Evolutionary conservation across 2,113 vertebrate species (phyloP), one percentile per base, ranked within the genome.

Genomic region (Gavia stellata): DNA sequence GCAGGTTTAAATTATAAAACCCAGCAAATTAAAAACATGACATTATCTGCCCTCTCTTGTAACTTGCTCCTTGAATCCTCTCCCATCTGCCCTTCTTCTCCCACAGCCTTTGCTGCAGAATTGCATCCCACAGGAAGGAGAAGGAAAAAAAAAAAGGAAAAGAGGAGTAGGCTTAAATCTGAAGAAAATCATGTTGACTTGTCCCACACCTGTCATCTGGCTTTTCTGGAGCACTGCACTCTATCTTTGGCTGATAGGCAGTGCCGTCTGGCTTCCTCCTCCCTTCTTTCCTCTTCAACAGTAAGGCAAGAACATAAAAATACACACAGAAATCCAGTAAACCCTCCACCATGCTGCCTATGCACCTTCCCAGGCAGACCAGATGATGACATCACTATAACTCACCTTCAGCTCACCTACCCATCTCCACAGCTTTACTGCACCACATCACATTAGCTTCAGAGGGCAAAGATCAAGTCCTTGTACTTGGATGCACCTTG

Each of bases 211-310:
- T 90, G 89, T 93, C 96, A 96, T 90, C 95, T 90, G 93, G 96
- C 88, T 95, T 97, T 97, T 97, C 96, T 95, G 88, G 92, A 97
- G 96, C 92, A 96, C 83, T 92, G 82, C 94, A 90, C 95, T 96
- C 97, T 95, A 84, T 96, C 92, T 97, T 96, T 96, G 96, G 94
- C 92, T 97, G 91, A 96, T 91, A 97, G 93, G 96, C 91, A 95
- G 94, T 92, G 86, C 95, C 94, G 94, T 88, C 92, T 95, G 95
- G 92, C 94, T 94, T 96, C 86, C 93, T 95, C 94, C 92, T 96
- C 96, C 92, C 83, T 84, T 83, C 86, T 97, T 92, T 87, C 88
- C 86, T 96, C 95, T 94, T 97, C 95, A 95, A 90, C 90, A 94
- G 61, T 26, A 95, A 93, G 81, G 63, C 90, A 96, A 75, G 96